These are phyloP conservation scores for Orthosia gothica DNA, from an alignment of 2,888 invertebrate species.

Conservation along the genomic window DNA sequence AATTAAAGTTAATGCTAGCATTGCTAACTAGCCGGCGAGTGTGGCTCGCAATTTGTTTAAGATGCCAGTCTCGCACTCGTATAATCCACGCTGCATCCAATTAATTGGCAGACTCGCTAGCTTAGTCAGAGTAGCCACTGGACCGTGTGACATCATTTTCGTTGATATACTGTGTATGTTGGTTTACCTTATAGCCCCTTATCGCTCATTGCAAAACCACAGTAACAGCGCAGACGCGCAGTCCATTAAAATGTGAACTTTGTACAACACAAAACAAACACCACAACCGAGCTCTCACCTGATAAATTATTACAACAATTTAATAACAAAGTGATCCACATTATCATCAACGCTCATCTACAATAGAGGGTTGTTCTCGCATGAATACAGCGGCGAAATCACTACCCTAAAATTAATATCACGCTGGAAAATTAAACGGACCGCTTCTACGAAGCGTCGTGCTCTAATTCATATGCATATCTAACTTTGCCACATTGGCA, in stretches of 20 bases:
- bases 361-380: conserved; percentile 75
- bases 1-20: conserved; percentile 42
- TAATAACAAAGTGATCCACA: conserved; percentile 78
- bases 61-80: conserved; percentile 38
- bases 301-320: conserved; percentile 69
- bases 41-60: conserved; percentile 65
- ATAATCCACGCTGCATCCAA: conserved; percentile 53
- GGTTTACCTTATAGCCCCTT: conserved; percentile 42
- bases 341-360: conserved; percentile 79
- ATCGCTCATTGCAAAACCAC: conserved; percentile 49
- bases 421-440: conserved; percentile 84
- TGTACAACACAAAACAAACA: conserved; percentile 44
- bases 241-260: conserved; percentile 47
- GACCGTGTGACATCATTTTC: conserved; percentile 67
- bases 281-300: conserved; percentile 49
- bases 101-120: conserved; percentile 62
- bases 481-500: conserved; percentile 79
- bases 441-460: conserved; percentile 68
- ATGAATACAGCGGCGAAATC: conserved; percentile 79
- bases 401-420: conserved; percentile 85
- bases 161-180: conserved; percentile 62
- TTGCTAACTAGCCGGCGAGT: conserved; percentile 49
- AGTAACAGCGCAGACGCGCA: conserved; percentile 12
- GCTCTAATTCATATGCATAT: conserved; percentile 79
- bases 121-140: conserved; percentile 40